Percentiles rank a stretch among this genome's conserved stretches.
phyloP scores from a whole-genome alignment of 2,113 vertebrate species.

The Macquaria ambigua region DNA sequence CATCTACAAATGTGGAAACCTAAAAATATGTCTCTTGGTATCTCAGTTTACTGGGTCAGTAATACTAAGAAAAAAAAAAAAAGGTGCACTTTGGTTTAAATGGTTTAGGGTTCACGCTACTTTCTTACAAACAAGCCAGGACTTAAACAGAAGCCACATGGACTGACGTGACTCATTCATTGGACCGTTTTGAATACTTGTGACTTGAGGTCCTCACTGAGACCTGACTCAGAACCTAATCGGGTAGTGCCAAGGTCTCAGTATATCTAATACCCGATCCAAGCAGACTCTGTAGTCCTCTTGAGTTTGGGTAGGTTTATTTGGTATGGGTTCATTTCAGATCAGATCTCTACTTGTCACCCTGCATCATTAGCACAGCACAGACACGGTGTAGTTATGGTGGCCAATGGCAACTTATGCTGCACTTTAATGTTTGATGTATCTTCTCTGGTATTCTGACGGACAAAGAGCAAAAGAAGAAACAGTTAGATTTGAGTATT shows the following conservation, averaged over 20 bases:
- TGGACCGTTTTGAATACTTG: not conserved
- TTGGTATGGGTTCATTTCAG: not conserved
- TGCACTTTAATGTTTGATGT: not conserved
- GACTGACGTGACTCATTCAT: not conserved
- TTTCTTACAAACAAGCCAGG: not conserved
- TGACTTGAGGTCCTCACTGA: not conserved
- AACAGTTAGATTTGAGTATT: not conserved
- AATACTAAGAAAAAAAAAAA: not conserved
- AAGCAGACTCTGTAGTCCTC: not conserved
- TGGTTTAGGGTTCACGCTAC: not conserved
- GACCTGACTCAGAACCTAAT: not conserved
- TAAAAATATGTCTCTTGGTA: not conserved
- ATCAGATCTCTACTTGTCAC: not conserved
- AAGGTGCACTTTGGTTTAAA: not conserved
- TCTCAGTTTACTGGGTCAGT: constrained; percentile 4
- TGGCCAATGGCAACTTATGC: not conserved
- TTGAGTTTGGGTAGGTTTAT: no score
- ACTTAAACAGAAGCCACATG: not conserved
- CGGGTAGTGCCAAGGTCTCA: not conserved
- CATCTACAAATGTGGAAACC: not conserved
- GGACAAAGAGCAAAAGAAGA: not conserved
- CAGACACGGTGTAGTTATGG: not conserved
- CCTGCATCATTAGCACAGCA: not conserved
- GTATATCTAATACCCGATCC: not conserved
- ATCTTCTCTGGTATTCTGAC: not conserved